Conservation (phyloP, 2,888 invertebrate species). For the Smittia sp. region DNA sequence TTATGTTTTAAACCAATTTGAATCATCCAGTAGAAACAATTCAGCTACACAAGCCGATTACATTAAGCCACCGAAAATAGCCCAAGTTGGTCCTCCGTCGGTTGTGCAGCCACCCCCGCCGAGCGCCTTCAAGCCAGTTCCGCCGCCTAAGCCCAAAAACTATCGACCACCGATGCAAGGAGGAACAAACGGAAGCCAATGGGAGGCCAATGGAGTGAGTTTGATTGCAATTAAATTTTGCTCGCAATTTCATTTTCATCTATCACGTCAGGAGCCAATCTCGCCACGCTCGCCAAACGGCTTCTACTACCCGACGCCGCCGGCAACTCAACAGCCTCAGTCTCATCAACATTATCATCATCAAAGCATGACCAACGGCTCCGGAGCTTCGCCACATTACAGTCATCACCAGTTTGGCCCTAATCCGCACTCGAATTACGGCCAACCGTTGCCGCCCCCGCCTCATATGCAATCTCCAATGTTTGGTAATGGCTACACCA, state of each 20-base stretch:
- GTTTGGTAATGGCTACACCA: conserved; percentile 46
- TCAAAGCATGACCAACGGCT: conserved; percentile 42
- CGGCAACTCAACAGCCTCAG: conserved; percentile 43
- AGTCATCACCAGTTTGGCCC: conserved; percentile 35
- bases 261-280: conserved; percentile 48
- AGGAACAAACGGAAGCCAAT: conserved; percentile 45
- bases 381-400: conserved; percentile 42
- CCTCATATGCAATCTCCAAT: conserved; percentile 42
- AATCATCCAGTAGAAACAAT: conserved; percentile 56
- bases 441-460: conserved; percentile 51
- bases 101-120: conserved; percentile 50
- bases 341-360: conserved; percentile 50
- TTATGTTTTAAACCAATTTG: too few relatives aligned
- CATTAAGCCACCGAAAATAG: conserved; percentile 54
- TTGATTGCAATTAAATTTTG: conserved; percentile 30
- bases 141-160: conserved; percentile 90
- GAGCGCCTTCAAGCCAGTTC: conserved; percentile 77
- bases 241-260: neutral
- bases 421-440: conserved; percentile 44
- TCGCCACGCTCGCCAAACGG: conserved; percentile 54
- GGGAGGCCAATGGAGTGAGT: conserved; percentile 57
- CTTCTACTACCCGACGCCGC: conserved; percentile 53
- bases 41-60: conserved; percentile 63
- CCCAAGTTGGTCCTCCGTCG: conserved; percentile 47
- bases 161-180: conserved; percentile 71